Base-by-base conservation (phyloP, 2,797 vertebrate genomes). In the Acropternis orthonyx region DNA sequence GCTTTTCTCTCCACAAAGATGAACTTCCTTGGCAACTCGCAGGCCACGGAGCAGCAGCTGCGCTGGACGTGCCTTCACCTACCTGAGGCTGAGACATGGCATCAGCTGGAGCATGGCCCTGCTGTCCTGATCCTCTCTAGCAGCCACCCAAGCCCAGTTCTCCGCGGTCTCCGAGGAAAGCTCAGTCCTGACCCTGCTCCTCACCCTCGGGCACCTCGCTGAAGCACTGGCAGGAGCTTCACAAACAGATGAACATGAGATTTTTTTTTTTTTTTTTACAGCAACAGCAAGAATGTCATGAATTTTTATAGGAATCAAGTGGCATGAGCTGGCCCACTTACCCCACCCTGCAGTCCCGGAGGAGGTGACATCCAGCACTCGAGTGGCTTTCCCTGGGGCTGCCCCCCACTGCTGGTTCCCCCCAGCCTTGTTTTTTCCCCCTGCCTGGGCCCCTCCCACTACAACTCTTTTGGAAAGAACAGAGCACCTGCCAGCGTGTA, bases 401-500 rank as follows among this genome's bases (percentile, higher is more conserved):
- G 5, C 85, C 36, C 32, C 14, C 0, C 10, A 4, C n/a, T 15
- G 73, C 90, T 59, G 4, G 13, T 81, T n/a, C 73, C 69, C 22
- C 24, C 14, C 20, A 23, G 39, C 30, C 39, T 14, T 21, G 10
- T 23, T 32, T 65, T 56, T 91, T 92, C 90, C 77, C 77, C 34
- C n/a, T 91, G 92, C 81, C 95, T 73, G 94, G 91, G 88, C 44
- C 77, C 76, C 87, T 91, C 73, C 85, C 74, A n/a, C 14, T 41
- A 21, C 89, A 6, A 4, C 30, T 67, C 72, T 68, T 94, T 54
- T 32, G 67, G 49, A 66, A 85, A 92, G 85, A 92, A 92, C 75
- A 79, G 86, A 92, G 41, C 92, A 94, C 90, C 94, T 97, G 94
- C 96, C 91, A 97, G 89, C 32, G 2, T 96, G 93, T 97, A 93